A percentile compares a stretch with the other conserved stretches of the same genome.
Evolutionary conservation across 2,113 vertebrate species (phyloP).

Genomic region (Sapajus apella): DNA sequence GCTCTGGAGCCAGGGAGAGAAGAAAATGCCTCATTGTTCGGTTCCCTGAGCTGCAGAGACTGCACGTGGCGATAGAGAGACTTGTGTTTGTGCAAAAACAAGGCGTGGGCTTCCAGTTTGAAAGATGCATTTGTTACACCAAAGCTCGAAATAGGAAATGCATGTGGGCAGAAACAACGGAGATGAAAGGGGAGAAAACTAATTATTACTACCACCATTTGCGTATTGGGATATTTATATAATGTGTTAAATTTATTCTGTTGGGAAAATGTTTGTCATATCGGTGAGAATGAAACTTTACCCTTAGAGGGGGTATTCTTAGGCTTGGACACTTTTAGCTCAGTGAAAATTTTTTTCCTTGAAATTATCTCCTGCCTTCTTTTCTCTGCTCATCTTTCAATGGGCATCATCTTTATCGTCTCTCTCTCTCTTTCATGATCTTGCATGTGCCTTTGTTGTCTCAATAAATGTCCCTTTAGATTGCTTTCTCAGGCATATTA

Average conservation of each 20-base stretch:
- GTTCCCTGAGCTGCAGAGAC: conserved; percentile 29
- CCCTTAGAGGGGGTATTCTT: background rate
- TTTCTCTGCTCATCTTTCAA: background rate
- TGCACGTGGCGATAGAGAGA: conserved; percentile 47
- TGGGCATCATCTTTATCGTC: background rate
- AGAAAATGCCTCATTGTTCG: conserved; percentile 72
- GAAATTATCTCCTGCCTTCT: background rate
- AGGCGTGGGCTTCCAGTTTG: conserved; percentile 49
- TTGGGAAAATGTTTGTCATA: conserved; percentile 39
- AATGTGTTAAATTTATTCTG: conserved; percentile 31
- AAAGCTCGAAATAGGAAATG: conserved; percentile 55
- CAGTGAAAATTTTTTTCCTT: background rate
- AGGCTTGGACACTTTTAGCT: background rate
- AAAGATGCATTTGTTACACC: conserved; percentile 65
- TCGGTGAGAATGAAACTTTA: background rate
- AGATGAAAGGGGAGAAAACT: conserved; percentile 71
- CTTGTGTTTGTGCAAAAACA: conserved; percentile 62
- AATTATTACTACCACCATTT: conserved; percentile 51
- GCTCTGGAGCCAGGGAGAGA: conserved; percentile 31
- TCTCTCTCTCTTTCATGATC: background rate
- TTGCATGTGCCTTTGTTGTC: background rate
- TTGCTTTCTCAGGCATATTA: background rate
- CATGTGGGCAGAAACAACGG: conserved; percentile 58
- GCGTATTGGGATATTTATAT: conserved; percentile 54
- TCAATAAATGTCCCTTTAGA: background rate